Percentiles rank a stretch among this genome's conserved stretches.
Conservation (phyloP, 1,140 invertebrate genomes). For the Lepeophtheirus salmonis region DNA sequence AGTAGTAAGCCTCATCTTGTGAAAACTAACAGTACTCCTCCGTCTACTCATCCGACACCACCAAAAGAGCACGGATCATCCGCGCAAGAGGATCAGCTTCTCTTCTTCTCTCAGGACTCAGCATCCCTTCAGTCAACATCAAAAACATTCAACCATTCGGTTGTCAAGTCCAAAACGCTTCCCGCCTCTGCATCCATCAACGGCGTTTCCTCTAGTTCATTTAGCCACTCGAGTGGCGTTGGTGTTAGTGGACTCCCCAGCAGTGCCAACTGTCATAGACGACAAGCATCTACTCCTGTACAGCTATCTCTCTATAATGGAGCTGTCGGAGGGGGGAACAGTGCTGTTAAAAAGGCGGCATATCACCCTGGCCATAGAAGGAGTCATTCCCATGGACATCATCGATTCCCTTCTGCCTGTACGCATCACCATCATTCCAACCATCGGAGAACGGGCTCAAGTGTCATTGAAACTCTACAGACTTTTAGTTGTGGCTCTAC, state of each 20-base stretch:
- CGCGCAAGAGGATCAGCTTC: no score
- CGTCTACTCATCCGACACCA: no score
- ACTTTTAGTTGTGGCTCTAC: slow-evolving; percentile 1
- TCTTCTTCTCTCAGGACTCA: no score
- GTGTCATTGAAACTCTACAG: slow-evolving; percentile 13
- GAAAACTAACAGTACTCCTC: no score
- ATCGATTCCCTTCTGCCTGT: not conserved
- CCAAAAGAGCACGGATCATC: no score
- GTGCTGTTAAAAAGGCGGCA: no score
- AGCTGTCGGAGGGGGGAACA: not conserved
- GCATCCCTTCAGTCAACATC: no score
- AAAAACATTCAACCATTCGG: no score
- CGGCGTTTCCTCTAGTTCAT: not conserved
- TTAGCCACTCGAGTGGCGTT: not conserved
- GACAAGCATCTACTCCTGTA: not conserved
- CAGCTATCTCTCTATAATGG: not conserved
- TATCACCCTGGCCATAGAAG: not conserved
- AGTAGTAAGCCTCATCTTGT: no score
- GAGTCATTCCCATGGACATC: not conserved
- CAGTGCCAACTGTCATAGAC: slow-evolving; percentile 1
- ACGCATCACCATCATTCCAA: not conserved
- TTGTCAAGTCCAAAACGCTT: not conserved
- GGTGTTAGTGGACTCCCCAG: not conserved
- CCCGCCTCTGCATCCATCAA: not conserved
- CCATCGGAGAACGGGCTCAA: slow-evolving; percentile 5